phyloP scores from a whole-genome alignment of 2,888 invertebrate genomes.

The Nephrotoma appendiculata region DNA sequence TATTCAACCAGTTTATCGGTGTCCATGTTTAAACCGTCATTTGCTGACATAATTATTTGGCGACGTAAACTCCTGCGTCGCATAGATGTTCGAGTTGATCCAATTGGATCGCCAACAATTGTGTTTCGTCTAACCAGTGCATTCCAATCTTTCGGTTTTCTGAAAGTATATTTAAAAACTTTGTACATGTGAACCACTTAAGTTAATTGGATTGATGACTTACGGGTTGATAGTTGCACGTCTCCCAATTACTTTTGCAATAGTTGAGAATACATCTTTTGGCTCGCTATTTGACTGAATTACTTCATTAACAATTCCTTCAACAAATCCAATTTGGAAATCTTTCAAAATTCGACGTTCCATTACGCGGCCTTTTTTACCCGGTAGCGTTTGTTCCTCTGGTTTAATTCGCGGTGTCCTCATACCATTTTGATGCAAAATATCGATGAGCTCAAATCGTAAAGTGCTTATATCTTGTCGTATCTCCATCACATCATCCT shows the following conservation, averaged over 20 bases:
- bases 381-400: constrained; percentile 48
- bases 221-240: constrained; percentile 19
- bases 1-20: constrained; percentile 64
- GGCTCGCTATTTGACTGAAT: constrained; percentile 37
- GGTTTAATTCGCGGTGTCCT: constrained; percentile 57
- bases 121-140: constrained; percentile 62
- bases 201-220: neutral
- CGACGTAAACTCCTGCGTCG: constrained; percentile 57
- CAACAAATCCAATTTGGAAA: constrained; percentile 81
- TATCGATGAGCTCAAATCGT: constrained; percentile 83
- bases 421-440: constrained; percentile 79
- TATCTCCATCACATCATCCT: constrained; percentile 97
- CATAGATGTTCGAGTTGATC: constrained; percentile 53
- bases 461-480: constrained; percentile 93
- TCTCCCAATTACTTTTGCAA: constrained; percentile 66
- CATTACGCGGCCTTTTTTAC: constrained; percentile 75
- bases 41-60: constrained; percentile 52
- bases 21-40: constrained; percentile 49
- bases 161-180: constrained; percentile 7
- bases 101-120: constrained; percentile 57
- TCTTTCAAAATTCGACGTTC: constrained; percentile 74
- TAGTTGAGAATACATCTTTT: constrained; percentile 67
- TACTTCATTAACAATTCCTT: constrained; percentile 63
- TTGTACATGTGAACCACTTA: neutral
- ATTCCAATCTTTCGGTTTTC: constrained; percentile 70